Conservation (phyloP, 1,140 invertebrate genomes). For the Neoseiulus cucumeris region DNA sequence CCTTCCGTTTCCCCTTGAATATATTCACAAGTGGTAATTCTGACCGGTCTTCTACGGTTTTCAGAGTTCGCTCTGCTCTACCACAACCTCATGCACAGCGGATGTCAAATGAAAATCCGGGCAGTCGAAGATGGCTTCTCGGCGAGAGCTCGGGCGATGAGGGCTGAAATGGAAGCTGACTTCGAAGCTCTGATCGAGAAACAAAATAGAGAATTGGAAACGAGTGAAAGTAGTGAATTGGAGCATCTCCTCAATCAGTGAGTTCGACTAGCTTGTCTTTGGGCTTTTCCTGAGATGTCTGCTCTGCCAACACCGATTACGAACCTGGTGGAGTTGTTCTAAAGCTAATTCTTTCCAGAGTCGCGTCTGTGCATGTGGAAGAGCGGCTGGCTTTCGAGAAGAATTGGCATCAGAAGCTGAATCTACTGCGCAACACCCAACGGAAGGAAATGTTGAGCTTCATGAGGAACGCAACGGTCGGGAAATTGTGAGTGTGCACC, state of each 20-base stretch:
- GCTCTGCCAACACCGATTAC: too few species aligned
- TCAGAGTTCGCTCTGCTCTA: background rate
- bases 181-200: background rate
- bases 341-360: background rate
- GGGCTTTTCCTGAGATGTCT: too few species aligned
- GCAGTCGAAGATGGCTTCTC: background rate
- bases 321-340: too few species aligned
- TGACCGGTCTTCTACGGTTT: too few species aligned
- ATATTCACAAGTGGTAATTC: too few species aligned
- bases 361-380: background rate
- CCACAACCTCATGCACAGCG: slow-evolving; percentile 7
- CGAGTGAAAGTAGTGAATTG: background rate
- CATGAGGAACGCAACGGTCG: background rate
- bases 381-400: background rate
- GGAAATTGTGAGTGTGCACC: background rate
- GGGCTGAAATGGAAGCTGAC: background rate
- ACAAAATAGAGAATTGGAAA: slow-evolving; percentile 5
- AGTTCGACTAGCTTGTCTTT: background rate
- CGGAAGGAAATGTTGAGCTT: background rate
- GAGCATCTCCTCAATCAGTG: slow-evolving; percentile 3
- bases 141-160: background rate
- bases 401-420: background rate
- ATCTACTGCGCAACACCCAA: background rate
- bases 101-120: background rate
- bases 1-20: too few species aligned